These are phyloP conservation scores for Drosophila barbarae DNA, from an alignment of 2,888 invertebrate genomes.

Conservation along the genomic window DNA sequence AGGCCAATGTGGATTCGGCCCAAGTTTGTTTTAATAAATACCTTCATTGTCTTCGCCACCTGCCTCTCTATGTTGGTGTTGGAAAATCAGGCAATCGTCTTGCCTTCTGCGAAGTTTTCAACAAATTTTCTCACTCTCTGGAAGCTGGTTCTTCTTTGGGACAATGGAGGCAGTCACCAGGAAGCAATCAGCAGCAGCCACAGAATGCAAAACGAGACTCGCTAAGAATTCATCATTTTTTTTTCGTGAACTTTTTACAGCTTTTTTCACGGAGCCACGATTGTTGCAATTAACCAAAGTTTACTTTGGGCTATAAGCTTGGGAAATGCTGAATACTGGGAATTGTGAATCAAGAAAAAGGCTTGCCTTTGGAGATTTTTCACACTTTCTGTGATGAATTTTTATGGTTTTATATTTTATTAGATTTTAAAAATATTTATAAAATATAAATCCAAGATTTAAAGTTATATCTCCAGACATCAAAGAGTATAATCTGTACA, in stretches of 20 bases:
- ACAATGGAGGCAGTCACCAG: constrained; percentile 63
- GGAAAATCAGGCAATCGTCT: constrained; percentile 27
- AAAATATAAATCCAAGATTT: too few relatives aligned
- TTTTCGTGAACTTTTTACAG: constrained; percentile 28
- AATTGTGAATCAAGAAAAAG: neutral
- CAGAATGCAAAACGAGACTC: constrained; percentile 42
- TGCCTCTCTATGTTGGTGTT: constrained; percentile 33
- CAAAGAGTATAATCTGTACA: neutral
- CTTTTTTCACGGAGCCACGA: constrained; percentile 23
- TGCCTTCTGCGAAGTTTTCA: constrained; percentile 46
- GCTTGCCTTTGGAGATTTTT: neutral
- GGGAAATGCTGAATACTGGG: constrained; percentile 18
- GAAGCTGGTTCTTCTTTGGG: constrained; percentile 46
- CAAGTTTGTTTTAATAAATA: constrained; percentile 75
- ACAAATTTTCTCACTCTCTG: constrained; percentile 55
- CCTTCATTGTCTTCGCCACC: constrained; percentile 69
- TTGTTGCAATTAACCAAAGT: constrained; percentile 55
- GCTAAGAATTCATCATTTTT: constrained; percentile 53
- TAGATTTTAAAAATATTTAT: neutral
- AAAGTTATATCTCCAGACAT: neutral
- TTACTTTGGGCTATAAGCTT: constrained; percentile 16
- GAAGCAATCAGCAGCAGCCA: constrained; percentile 63
- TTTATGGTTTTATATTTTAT: neutral
- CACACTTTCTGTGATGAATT: too few relatives aligned
- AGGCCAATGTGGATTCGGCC: constrained; percentile 41